A percentile compares a stretch with the other conserved stretches of the same genome.
Conservation (phyloP, 2,797 vertebrate species). For the Chaetodon trifasciatus region DNA sequence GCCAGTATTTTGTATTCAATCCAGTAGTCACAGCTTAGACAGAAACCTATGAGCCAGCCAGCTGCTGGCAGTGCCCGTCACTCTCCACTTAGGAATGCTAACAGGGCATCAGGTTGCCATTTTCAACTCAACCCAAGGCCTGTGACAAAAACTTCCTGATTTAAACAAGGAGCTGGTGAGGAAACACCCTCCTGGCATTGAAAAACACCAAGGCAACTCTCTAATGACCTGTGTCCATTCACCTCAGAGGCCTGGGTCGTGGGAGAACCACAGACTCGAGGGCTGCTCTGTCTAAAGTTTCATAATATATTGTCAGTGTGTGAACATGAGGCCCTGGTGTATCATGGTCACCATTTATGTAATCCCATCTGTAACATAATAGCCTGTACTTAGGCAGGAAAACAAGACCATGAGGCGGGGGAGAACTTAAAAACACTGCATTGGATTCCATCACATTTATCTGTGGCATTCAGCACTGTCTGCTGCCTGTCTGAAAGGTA, state of each 20-base stretch:
- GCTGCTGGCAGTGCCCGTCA: constrained; percentile 3
- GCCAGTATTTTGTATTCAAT: constrained; percentile 22
- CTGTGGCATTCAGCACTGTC: constrained; percentile 42
- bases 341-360: constrained; percentile 66
- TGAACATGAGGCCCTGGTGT: constrained; percentile 56
- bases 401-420: constrained; percentile 55
- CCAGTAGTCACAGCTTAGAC: constrained; percentile 1
- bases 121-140: constrained; percentile 9
- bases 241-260: constrained; percentile 38
- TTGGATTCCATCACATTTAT: constrained; percentile 37
- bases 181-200: not conserved
- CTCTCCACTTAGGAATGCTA: constrained; percentile 13
- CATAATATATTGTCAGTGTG: constrained; percentile 62
- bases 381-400: constrained; percentile 56
- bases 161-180: not conserved
- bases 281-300: constrained; percentile 58
- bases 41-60: constrained; percentile 5
- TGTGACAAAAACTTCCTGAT: constrained; percentile 9
- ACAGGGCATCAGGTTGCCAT: constrained; percentile 13
- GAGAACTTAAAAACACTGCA: constrained; percentile 43
- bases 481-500: constrained; percentile 35
- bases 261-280: constrained; percentile 53
- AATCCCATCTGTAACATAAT: constrained; percentile 73
- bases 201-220: constrained; percentile 23
- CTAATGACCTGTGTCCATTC: constrained; percentile 32